These are phyloP conservation scores for Jacana jacana DNA, from an alignment of 2,113 vertebrate species.

Conservation along the genomic window DNA sequence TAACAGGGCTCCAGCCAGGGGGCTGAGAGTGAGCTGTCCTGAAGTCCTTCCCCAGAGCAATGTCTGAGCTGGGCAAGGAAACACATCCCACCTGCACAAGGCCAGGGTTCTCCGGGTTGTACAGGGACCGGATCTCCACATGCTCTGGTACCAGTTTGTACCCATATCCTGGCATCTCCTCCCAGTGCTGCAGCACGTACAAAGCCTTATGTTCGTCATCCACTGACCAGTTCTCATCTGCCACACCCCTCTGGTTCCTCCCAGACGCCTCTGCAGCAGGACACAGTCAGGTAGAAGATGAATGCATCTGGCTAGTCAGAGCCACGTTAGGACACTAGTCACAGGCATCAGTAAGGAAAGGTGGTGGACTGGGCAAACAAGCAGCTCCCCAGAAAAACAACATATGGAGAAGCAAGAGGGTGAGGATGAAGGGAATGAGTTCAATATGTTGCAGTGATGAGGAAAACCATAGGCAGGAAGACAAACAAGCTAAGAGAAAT, in stretches of 20 bases:
- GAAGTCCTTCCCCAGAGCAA: background rate
- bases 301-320: too few species aligned
- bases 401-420: too few species aligned
- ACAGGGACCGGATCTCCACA: constrained; percentile 84
- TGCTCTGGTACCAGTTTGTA: constrained; percentile 88
- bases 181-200: constrained; percentile 86
- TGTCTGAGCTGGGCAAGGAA: background rate
- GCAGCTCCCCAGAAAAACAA: too few species aligned
- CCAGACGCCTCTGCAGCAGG: too few species aligned
- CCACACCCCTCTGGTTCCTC: background rate
- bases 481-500: too few species aligned
- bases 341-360: too few species aligned
- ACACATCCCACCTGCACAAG: constrained; percentile 82
- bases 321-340: too few species aligned
- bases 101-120: constrained; percentile 80
- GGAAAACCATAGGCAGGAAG: too few species aligned
- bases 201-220: constrained; percentile 86
- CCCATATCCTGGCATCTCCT: constrained; percentile 87
- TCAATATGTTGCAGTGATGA: too few species aligned
- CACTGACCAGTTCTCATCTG: constrained; percentile 58
- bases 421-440: too few species aligned
- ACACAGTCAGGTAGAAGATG: too few species aligned
- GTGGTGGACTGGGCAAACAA: too few species aligned
- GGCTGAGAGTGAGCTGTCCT: background rate
- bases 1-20: background rate